Percentiles rank a stretch among this genome's conserved stretches.
Conservation (phyloP, 2,113 vertebrate genomes). For the Ophthalmolycus amberensis region DNA sequence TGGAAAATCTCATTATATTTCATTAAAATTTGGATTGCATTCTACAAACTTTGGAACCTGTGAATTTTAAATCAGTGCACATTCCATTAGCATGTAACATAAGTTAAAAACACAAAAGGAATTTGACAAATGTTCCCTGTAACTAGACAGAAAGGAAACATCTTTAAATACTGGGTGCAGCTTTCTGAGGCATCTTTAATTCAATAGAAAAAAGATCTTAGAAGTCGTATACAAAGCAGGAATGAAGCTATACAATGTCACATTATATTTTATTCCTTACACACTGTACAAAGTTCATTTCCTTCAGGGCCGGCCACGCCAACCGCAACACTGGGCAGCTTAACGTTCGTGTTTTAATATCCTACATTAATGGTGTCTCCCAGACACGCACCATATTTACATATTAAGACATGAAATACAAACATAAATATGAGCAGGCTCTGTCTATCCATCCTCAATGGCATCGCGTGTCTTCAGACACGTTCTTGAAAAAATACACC, state of each 20-base stretch:
- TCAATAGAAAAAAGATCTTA: constrained; percentile 82
- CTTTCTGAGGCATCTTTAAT: constrained; percentile 85
- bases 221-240: constrained; percentile 79
- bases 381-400: constrained; percentile 71
- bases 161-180: constrained; percentile 82
- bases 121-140: constrained; percentile 79
- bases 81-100: constrained; percentile 72
- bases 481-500: constrained; percentile 42
- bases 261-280: constrained; percentile 77
- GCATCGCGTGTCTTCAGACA: constrained; percentile 46
- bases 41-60: constrained; percentile 70
- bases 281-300: constrained; percentile 80
- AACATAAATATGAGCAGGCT: constrained; percentile 76
- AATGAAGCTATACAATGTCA: constrained; percentile 83
- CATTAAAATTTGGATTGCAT: constrained; percentile 62
- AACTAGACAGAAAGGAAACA: constrained; percentile 70
- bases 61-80: constrained; percentile 79
- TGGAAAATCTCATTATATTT: constrained; percentile 56
- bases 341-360: constrained; percentile 62
- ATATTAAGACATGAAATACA: constrained; percentile 70
- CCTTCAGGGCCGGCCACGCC: constrained; percentile 62
- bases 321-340: constrained; percentile 71
- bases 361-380: constrained; percentile 73
- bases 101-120: constrained; percentile 76
- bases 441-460: constrained; percentile 33